Evolutionary conservation across 1,140 invertebrate genomes (phyloP).

Genomic region (Hycleus phaleratus): DNA sequence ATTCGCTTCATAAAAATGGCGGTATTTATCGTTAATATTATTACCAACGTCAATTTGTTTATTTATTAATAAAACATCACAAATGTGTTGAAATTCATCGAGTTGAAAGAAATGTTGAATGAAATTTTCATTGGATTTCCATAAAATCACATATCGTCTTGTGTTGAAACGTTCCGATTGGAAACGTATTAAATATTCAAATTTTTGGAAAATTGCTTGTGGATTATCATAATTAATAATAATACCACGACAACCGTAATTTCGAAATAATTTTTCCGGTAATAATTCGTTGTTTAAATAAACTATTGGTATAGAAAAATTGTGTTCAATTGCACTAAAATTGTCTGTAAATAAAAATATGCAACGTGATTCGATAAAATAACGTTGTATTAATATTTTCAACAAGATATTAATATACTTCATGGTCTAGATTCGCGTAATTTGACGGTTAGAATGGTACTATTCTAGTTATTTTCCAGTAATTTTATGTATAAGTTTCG

Average conservation of each 20-base stretch:
- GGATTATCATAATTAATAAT: slow-evolving; percentile 12
- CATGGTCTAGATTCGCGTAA: no score
- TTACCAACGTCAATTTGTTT: not conserved
- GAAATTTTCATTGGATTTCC: not conserved
- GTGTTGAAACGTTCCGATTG: slow-evolving; percentile 11
- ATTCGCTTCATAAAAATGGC: not conserved
- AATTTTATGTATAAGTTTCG: no score
- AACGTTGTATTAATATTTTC: slow-evolving; percentile 10
- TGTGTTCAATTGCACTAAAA: slow-evolving; percentile 1
- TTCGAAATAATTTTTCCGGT: slow-evolving; percentile 3
- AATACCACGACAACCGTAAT: slow-evolving; percentile 16
- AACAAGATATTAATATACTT: not conserved
- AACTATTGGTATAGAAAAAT: slow-evolving; percentile 5
- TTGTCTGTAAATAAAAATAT: slow-evolving; percentile 13
- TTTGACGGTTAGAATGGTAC: no score
- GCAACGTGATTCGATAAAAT: slow-evolving; percentile 14
- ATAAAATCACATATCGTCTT: slow-evolving; percentile 9
- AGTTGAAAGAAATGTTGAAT: not conserved
- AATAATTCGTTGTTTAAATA: slow-evolving; percentile 3
- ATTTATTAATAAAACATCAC: slow-evolving; percentile 8
- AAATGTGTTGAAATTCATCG: slow-evolving; percentile 9
- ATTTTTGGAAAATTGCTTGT: slow-evolving; percentile 3
- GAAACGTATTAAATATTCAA: slow-evolving; percentile 13
- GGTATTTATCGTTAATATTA: no score
- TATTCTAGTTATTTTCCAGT: no score